Conservation (phyloP, 2,888 invertebrate species). For the Lordiphosa andalusiaca region DNA sequence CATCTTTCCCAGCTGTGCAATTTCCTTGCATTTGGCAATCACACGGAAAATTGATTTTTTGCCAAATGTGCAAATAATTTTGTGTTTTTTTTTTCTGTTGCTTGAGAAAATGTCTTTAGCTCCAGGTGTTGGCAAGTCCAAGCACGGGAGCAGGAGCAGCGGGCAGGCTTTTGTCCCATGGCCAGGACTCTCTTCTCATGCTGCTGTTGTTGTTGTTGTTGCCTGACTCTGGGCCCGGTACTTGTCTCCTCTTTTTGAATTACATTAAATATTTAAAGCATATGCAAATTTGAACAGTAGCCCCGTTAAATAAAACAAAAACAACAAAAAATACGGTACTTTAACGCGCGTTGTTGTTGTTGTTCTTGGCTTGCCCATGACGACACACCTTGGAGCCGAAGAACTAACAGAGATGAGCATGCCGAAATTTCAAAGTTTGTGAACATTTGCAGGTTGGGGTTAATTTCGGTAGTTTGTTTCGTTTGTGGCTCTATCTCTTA, state of each 20-base stretch:
- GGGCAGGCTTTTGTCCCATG: conserved; percentile 48
- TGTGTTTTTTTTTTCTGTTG: conserved; percentile 27
- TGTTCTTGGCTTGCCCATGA: conserved; percentile 18
- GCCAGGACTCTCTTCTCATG: conserved; percentile 41
- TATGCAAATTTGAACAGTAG: conserved; percentile 73
- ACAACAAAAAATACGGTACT: conserved; percentile 51
- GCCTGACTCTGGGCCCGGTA: conserved; percentile 20
- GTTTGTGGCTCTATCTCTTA: no score
- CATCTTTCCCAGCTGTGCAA: conserved; percentile 7
- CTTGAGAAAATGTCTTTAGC: conserved; percentile 18
- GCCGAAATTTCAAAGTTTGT: no score
- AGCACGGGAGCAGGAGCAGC: conserved; percentile 5
- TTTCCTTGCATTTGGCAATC: conserved; percentile 58
- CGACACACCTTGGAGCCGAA: conserved; percentile 22
- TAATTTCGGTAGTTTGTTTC: no score
- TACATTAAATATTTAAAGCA: conserved; percentile 75
- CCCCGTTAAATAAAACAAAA: conserved; percentile 33
- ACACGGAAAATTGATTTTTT: conserved; percentile 69
- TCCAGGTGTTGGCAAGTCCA: conserved; percentile 44
- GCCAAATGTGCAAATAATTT: conserved; percentile 60
- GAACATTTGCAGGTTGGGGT: no score
- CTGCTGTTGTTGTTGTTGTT: conserved; percentile 10
- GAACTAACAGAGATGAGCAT: no score
- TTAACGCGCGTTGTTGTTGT: conserved; percentile 39
- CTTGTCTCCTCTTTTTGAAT: conserved; percentile 65